Evolutionary conservation across 2,888 invertebrate species (phyloP).

Genomic region (Acanthopleura granulata): DNA sequence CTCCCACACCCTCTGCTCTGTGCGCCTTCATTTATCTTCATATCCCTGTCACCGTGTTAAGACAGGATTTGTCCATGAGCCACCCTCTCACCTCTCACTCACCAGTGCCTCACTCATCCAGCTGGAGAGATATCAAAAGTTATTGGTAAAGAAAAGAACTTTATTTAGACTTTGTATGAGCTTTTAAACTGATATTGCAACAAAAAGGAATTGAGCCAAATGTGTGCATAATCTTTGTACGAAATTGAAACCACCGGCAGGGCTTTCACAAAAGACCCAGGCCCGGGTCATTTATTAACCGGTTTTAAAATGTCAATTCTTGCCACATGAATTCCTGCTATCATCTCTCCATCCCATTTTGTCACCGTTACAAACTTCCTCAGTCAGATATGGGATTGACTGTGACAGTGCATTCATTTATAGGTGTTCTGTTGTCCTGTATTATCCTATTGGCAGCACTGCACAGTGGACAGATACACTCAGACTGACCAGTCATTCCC

Average conservation of each 20-base stretch:
- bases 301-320: constrained; percentile 13
- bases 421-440: neutral
- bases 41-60: neutral
- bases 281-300: constrained; percentile 7
- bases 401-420: constrained; percentile 15
- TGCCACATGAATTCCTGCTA: neutral
- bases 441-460: too few species aligned
- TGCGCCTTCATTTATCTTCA: neutral
- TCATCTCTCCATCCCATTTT: neutral
- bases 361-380: neutral
- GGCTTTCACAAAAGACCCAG: neutral
- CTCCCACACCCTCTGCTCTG: too few species aligned
- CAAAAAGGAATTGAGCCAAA: neutral
- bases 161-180: constrained; percentile 13
- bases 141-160: constrained; percentile 4
- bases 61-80: neutral
- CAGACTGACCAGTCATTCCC: too few species aligned
- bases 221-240: constrained; percentile 12
- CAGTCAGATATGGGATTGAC: neutral
- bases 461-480: too few species aligned
- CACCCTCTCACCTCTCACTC: neutral
- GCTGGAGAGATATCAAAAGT: neutral
- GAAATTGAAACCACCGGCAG: constrained; percentile 2
- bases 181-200: neutral
- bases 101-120: neutral